Evolutionary conservation across 2,888 invertebrate species (phyloP).

Genomic region (Eubasilissa splendida): DNA sequence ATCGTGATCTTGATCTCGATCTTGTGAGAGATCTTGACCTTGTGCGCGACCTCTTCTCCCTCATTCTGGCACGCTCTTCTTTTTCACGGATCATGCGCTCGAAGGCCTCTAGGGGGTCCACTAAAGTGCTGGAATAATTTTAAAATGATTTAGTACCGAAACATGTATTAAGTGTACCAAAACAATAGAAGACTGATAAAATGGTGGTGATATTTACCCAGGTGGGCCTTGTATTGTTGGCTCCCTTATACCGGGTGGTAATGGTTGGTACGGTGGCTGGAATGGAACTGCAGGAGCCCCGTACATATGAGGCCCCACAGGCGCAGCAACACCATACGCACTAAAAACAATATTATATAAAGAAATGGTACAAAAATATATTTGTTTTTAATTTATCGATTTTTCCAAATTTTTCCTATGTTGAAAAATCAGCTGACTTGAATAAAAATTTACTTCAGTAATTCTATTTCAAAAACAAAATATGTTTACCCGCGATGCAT

Average conservation of each 20-base stretch:
- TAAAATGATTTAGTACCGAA: neutral
- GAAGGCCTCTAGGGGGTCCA: constrained; percentile 90
- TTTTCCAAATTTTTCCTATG: too few species aligned
- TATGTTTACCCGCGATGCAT: too few species aligned
- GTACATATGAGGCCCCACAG: constrained; percentile 61
- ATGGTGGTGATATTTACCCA: constrained; percentile 64
- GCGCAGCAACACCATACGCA: constrained; percentile 61
- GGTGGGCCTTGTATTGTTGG: constrained; percentile 65
- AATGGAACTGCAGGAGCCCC: constrained; percentile 61
- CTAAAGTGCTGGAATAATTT: constrained; percentile 75
- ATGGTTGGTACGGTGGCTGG: constrained; percentile 70
- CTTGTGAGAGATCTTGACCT: constrained; percentile 65
- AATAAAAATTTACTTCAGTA: too few species aligned
- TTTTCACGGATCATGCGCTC: constrained; percentile 90
- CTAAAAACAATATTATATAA: constrained; percentile 39
- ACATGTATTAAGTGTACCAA: neutral
- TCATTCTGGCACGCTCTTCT: constrained; percentile 80
- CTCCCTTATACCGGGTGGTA: constrained; percentile 75
- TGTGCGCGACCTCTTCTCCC: constrained; percentile 75
- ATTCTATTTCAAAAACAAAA: too few species aligned
- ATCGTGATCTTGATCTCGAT: constrained; percentile 61
- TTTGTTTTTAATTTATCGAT: too few species aligned
- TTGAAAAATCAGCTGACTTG: too few species aligned
- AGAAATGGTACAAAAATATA: neutral
- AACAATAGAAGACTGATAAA: neutral